Evolutionary conservation across 2,113 vertebrate genomes (phyloP), one percentile per base, ranked within the genome.

Genomic region (Monopterus albus): DNA sequence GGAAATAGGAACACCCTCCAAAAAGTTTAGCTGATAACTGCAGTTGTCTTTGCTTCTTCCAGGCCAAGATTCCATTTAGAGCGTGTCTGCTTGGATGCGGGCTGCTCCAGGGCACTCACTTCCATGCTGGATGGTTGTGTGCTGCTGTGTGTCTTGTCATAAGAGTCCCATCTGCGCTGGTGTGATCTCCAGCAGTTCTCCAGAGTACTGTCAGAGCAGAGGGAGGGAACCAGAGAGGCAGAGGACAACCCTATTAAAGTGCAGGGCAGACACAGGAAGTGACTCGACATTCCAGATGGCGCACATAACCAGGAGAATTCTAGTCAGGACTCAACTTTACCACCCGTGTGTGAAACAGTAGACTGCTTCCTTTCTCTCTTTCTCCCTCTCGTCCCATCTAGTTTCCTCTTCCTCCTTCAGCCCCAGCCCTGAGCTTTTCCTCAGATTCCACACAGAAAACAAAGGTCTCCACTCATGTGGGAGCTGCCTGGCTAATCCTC

Each of bases 201-300:
- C 78, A 67, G 56, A 36, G 61, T 21, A 82, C 71, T 83, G 78
- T 87, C 88, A 87, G 78, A 73, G 60, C 72, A 75, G 80, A 83
- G 72, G 59, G 84, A 83, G 86, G 84, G 83, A 55, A 71, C n/a
- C 69, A 56, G 35, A 62, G 57, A 75, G 63, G 46, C 58, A 77
- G 77, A 86, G 80, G 86, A 86, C 77, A 80, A 81, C 79, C 85
- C 78, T 53, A 3, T 71, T 56, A 73, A 58, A 88, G 69, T 43
- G 7, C 75, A 47, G 73, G 55, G 74, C 87, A 88, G 89, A 87
- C 69, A 81, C 79, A 91, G 92, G 90, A 92, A 91, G 91, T 92
- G 79, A 83, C 88, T 92, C 81, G 75, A 78, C 74, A 78, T 85
- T 92, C 90, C 89, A 90, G 89, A 91, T 91, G 85, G 72, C 68